Evolutionary conservation across 2,797 vertebrate species (phyloP), one percentile per base, ranked within the genome.

Genomic region (Thunnus albacares): DNA sequence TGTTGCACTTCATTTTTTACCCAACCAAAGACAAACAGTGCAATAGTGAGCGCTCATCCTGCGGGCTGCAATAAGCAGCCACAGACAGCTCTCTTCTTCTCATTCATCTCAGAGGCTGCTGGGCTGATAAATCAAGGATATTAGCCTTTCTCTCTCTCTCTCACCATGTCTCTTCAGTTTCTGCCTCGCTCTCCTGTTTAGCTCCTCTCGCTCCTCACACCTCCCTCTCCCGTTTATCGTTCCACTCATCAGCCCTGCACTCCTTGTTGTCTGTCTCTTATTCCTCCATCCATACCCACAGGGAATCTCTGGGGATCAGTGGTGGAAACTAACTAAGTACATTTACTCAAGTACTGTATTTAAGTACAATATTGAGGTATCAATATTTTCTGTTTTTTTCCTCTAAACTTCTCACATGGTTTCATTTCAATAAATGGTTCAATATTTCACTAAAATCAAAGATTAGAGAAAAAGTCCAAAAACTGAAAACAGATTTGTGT

Each of bases 71-170:
- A 83, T 78, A 76, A 81, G 69, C 20, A 13, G 38, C 68, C 53
- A 35, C 65, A 76, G 41, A 75, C 76, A 41, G 72, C 68, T 83
- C 22, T 79, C 55, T 52, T 68, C 33, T 74, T 64, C 72, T 87
- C 79, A 85, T 89, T 89, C 63, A 84, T 89, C 83, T 88, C 69
- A 41, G 72, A 71, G 72, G 51, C 71, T 55, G 77, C 62, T 55
- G 15, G 24, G 28, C 75, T 69, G 76, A 92, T 91, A 75, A 87
- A 89, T 91, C 82, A 82, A 65, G 15, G 75, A 75, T 85, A 89
- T 87, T 79, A 85, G 63, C 71, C 67, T 60, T 55, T 73, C 59
- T 83, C 61, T 82, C 20, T 74, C 15, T 74, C 15, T 61, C 80
- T 68, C 49, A 26, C 1, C 1, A 15, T 41, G 38, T 74, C 49